These are phyloP conservation scores for Pseudomyrmex dendroicus DNA, from an alignment of 1,140 invertebrate species.

Conservation along the genomic window DNA sequence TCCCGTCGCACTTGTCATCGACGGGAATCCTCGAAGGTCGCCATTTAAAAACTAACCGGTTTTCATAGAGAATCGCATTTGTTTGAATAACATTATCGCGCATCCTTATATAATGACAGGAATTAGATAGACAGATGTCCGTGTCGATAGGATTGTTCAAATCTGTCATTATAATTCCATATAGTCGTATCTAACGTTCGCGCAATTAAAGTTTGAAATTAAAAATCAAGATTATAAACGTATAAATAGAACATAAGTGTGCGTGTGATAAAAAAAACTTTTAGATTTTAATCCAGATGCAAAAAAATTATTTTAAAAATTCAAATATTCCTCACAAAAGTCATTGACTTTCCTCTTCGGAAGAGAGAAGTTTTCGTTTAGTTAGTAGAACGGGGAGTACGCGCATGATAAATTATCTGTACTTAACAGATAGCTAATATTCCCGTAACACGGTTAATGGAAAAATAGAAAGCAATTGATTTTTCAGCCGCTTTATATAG, in stretches of 20 bases:
- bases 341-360: too few species aligned
- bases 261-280: neutral
- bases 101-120: neutral
- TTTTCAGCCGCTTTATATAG: slow-evolving; percentile 40
- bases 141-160: neutral
- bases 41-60: neutral
- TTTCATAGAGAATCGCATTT: neutral
- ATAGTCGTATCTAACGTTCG: neutral
- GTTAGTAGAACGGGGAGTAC: neutral
- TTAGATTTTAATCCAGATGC: neutral
- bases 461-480: slow-evolving; percentile 64
- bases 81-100: slow-evolving; percentile 13
- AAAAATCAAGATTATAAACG: neutral
- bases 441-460: slow-evolving; percentile 52
- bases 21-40: slow-evolving; percentile 4
- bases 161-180: neutral
- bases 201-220: neutral
- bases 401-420: slow-evolving; percentile 32
- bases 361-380: neutral
- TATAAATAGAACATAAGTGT: neutral
- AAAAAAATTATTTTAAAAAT: too few species aligned
- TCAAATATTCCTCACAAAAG: too few species aligned
- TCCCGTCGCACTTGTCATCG: neutral
- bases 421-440: slow-evolving; percentile 20
- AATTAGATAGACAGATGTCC: too few species aligned